Percentiles rank a stretch among this genome's conserved stretches.
Evolutionary conservation across 2,113 vertebrate genomes (phyloP).

Genomic region (Miniopterus natalensis): DNA sequence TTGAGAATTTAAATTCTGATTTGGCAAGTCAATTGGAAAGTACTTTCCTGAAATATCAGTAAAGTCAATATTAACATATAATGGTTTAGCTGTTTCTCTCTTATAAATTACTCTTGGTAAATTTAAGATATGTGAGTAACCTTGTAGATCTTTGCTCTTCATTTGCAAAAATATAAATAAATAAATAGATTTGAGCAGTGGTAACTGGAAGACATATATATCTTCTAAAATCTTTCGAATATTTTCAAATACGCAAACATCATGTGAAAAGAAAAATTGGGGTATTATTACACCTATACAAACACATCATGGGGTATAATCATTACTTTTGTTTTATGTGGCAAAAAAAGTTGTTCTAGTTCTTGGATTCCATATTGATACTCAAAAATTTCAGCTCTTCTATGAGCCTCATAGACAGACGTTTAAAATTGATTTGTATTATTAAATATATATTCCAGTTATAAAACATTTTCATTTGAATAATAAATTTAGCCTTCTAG

Average conservation of each 20-base stretch:
- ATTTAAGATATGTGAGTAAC: not conserved
- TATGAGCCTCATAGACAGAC: not conserved
- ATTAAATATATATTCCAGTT: not conserved
- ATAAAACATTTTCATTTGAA: constrained; percentile 34
- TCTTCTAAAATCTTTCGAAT: not conserved
- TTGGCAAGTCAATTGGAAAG: not conserved
- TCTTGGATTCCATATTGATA: not conserved
- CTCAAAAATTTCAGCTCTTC: not conserved
- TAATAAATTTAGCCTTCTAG: constrained; percentile 14
- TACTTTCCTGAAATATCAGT: not conserved
- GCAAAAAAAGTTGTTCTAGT: not conserved
- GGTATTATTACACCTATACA: not conserved
- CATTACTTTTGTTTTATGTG: not conserved
- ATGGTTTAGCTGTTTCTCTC: not conserved
- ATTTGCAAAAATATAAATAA: not conserved
- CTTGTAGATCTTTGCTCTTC: not conserved
- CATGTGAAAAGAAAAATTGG: not conserved
- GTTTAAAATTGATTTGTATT: not conserved
- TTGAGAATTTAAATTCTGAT: not conserved
- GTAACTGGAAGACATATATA: not conserved
- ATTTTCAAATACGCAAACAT: constrained; percentile 14
- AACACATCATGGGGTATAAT: not conserved
- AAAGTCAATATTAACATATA: not conserved
- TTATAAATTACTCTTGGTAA: not conserved
- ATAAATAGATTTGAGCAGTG: not conserved